Evolutionary conservation across 1,140 invertebrate genomes (phyloP), one percentile per base, ranked within the genome.

Genomic region (Nasonia giraulti): DNA sequence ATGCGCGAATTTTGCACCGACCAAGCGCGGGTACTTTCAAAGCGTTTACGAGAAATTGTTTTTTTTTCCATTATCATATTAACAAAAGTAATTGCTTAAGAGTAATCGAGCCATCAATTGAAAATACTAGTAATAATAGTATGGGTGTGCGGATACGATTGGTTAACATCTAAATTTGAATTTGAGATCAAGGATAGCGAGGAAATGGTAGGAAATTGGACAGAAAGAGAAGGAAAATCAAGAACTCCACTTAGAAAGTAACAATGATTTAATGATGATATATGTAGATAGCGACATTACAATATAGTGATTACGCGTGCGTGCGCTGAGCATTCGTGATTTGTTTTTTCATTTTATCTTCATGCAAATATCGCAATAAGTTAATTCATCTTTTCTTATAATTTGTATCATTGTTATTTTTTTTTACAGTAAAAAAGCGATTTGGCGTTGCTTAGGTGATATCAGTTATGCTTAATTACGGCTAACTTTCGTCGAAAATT

Each of bases 251-350:
- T 79, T 83, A 86, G 85, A 86, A 86, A 86, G 81, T 86, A 86
- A 86, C 82, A 83, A 86, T 86, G 85, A 83, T 86, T 86, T 86
- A 86, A 83, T 86, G 68, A 75, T 80, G 77, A 83, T 83, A 83
- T 86, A 83, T 75, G 75, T 86, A 86, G 47, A 82, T 85, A 85
- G 84, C 80, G 80, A 82, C 33, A 83, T 83, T 86, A 86, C 47
- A 86, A 74, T 86, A 71, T 75, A 55, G 69, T 82, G 75, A 79
- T 82, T 82, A 82, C 75, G 76, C 80, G 74, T 82, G 80, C 68
- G 50, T 83, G 50, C 50, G 71, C 47, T 83, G 68, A 82, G 68
- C 69, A 78, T 47, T 55, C 20, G 80, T 79, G 76, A 82, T 73
- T 78, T 85, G n/a, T 8, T 77, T 77, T 17, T 84, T 71, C 23